Evolutionary conservation across 2,797 vertebrate species (phyloP).

Genomic region (Girardinus metallicus): DNA sequence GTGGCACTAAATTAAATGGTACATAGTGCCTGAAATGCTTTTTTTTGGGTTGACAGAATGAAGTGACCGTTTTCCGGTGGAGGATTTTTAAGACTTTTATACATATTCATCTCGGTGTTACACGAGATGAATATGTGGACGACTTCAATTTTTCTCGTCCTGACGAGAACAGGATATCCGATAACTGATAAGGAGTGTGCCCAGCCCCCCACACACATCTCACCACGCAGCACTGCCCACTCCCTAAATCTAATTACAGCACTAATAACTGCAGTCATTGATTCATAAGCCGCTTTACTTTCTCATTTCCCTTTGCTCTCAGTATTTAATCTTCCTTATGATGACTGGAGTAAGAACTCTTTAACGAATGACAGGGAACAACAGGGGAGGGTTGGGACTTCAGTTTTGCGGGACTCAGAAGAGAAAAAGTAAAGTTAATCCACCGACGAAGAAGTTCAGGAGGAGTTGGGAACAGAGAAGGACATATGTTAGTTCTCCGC

Average conservation of each 20-base stretch:
- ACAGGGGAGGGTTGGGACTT: conserved; percentile 24
- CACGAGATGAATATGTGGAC: conserved; percentile 37
- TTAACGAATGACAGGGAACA: conserved; percentile 46
- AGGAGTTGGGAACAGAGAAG: conserved; percentile 22
- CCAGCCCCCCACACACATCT: conserved; percentile 50
- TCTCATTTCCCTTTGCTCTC: conserved; percentile 77
- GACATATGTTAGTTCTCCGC: conserved; percentile 45
- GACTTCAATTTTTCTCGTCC: conserved; percentile 75
- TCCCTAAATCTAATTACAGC: conserved; percentile 80
- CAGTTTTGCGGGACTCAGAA: conserved; percentile 32
- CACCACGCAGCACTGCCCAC: conserved; percentile 67
- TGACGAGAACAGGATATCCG: conserved; percentile 72
- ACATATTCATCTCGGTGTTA: conserved; percentile 57
- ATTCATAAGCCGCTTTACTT: conserved; percentile 81
- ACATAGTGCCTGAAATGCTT: conserved; percentile 56
- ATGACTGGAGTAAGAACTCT: conserved; percentile 66
- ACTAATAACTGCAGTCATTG: conserved; percentile 81
- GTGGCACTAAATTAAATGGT: conserved; percentile 71
- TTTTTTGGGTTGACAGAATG: conserved; percentile 51
- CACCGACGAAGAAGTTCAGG: conserved; percentile 3
- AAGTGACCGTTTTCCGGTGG: conserved; percentile 17
- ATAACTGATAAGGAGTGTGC: conserved; percentile 69
- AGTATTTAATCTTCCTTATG: conserved; percentile 75
- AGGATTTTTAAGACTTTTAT: conserved; percentile 54
- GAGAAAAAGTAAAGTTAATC: conserved; percentile 31